Base-by-base conservation (phyloP, 2,888 invertebrate genomes). In the Agrenia bidenticulata region DNA sequence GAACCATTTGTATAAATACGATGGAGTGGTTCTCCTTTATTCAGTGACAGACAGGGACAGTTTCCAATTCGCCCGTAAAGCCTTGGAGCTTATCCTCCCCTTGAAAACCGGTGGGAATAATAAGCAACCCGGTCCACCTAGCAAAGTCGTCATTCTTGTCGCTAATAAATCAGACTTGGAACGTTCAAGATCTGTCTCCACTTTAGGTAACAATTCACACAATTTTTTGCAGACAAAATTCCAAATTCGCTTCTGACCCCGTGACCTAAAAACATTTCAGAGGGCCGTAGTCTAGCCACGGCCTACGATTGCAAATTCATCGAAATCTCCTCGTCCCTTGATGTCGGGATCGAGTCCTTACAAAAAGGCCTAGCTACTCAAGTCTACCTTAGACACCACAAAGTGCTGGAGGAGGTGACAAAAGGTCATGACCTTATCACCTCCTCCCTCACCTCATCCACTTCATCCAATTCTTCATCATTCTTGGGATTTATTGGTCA, bases 81-180 rank as follows among this genome's bases (percentile, higher is more conserved):
- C 68, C 1, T 58, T 71, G n/a, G 64, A 42, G n/a, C 58, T 63
- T 7, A 50, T 68, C 7, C 27, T 53, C 1, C 60, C 66, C 21
- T 57, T 51, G 41, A 64, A 61, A 37, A 9, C 41, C 15, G 37
- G 15, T n/a, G 23, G 17, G 21, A 37, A 37, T n/a, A 37, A 37
- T 5, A n/a, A 21, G 15, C 15, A 2, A 2, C 9, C 32, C 9
- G 2, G 19, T 19, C 7, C 7, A 11, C 2, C 24, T 4, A 26
- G 21, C n/a, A 55, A 61, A 37, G 61, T 56, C 27, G 66, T 66
- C 24, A 66, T 71, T 56, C 64, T 71, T 19, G 71, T 71, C 32
- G 71, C 66, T 26, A 71, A 71, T 55, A 71, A 71, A 61, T 63
- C 66, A 7, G 71, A 71, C 37, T 61, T 71, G 64, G 71, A 71